A percentile compares a stretch with the other conserved stretches of the same genome.
Conservation (phyloP, 2,797 vertebrate species). For the Adelosebastes latens region DNA sequence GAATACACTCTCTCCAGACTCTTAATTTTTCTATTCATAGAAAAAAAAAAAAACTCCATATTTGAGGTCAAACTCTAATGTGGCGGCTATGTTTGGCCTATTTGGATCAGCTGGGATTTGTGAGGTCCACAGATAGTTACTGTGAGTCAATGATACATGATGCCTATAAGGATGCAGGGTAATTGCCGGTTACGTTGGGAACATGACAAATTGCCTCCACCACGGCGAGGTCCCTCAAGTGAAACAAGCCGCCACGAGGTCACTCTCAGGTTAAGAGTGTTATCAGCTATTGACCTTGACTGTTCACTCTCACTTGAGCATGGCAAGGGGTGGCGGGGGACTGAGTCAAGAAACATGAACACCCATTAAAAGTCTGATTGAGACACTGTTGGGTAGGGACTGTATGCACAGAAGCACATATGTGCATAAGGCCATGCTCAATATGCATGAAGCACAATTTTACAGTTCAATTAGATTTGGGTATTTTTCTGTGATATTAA, state of each 20-base stretch:
- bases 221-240: constrained; percentile 67
- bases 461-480: neutral
- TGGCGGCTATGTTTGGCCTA: constrained; percentile 66
- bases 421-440: neutral
- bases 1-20: constrained; percentile 3
- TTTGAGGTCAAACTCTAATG: constrained; percentile 68
- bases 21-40: constrained; percentile 36
- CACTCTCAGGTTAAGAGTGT: constrained; percentile 73
- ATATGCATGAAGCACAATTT: neutral
- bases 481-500: neutral
- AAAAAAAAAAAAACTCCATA: constrained; percentile 13
- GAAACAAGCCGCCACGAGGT: constrained; percentile 66
- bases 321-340: constrained; percentile 37
- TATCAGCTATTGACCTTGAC: constrained; percentile 78
- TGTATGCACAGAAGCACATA: neutral
- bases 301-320: constrained; percentile 44
- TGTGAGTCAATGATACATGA: constrained; percentile 79
- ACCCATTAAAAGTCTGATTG: constrained; percentile 24
- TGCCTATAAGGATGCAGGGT: constrained; percentile 75
- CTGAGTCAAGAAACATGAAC: constrained; percentile 7
- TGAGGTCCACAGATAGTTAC: constrained; percentile 69
- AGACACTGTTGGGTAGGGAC: neutral
- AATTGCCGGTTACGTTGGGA: constrained; percentile 76
- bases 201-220: constrained; percentile 79
- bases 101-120: constrained; percentile 73